A percentile compares a stretch with the other conserved stretches of the same genome.
phyloP scores from a whole-genome alignment of 2,888 invertebrate species.

The Ichneumoninae sp. region DNA sequence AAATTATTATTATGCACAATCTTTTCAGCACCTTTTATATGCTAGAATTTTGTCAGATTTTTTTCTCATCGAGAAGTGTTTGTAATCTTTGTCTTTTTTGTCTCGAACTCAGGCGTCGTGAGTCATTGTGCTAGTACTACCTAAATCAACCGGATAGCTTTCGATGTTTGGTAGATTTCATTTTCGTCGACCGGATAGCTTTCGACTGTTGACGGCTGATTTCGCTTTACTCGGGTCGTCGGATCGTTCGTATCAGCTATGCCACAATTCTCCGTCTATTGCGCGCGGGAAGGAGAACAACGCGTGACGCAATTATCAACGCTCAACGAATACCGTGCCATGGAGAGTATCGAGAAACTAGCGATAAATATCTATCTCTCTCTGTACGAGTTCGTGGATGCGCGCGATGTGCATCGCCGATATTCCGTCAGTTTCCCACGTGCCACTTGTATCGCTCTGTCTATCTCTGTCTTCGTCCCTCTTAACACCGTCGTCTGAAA shows the following conservation, averaged over 20 bases:
- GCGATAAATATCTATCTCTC: constrained; percentile 41
- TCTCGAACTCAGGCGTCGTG: no score
- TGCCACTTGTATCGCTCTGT: constrained; percentile 44
- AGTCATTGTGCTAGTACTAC: no score
- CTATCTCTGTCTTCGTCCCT: constrained; percentile 3
- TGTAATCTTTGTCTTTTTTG: no score
- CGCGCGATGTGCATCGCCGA: constrained; percentile 31
- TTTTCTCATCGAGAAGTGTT: no score
- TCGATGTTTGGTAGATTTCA: no score
- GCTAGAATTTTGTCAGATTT: no score
- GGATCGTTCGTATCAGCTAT: constrained; percentile 13
- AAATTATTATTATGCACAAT: no score
- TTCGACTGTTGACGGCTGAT: neutral
- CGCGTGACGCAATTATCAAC: constrained; percentile 38
- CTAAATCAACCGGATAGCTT: no score
- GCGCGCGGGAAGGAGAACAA: constrained; percentile 17
- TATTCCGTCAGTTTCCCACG: constrained; percentile 62
- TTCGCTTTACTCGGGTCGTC: constrained; percentile 19
- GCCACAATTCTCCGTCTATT: neutral
- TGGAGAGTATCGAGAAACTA: constrained; percentile 37
- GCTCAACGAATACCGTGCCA: constrained; percentile 3
- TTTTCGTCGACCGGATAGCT: constrained; percentile 3
- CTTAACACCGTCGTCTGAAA: constrained; percentile 7
- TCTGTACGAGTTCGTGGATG: neutral
- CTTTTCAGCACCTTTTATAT: no score